Evolutionary conservation across 2,113 vertebrate genomes (phyloP).

Genomic region (Cololabis saira): DNA sequence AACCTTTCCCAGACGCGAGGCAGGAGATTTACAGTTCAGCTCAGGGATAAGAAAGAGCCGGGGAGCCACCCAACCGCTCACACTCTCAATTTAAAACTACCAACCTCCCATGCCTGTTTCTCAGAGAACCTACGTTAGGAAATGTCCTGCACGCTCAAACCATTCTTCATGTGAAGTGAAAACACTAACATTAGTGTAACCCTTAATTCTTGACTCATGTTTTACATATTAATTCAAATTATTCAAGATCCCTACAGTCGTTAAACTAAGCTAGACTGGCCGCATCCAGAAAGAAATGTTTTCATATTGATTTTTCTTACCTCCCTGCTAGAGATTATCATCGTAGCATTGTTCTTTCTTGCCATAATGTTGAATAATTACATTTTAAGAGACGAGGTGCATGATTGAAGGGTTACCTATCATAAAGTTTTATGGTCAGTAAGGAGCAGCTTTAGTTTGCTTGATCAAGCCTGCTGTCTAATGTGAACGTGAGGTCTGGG

Average conservation of each 20-base stretch:
- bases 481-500: conserved; percentile 47
- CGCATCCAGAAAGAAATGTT: too few species aligned
- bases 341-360: background rate
- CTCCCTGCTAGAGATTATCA: too few species aligned
- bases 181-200: background rate
- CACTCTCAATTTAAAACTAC: background rate
- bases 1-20: too few species aligned
- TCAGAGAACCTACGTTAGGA: background rate
- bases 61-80: background rate
- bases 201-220: background rate
- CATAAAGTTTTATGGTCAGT: conserved; percentile 45
- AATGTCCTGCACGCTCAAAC: background rate
- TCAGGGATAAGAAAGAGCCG: background rate
- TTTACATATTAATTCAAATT: background rate
- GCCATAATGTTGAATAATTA: background rate
- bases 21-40: too few species aligned
- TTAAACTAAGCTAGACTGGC: too few species aligned
- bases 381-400: background rate
- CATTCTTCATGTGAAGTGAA: too few species aligned
- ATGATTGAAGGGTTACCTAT: conserved; percentile 19
- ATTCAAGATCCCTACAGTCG: too few species aligned
- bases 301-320: too few species aligned
- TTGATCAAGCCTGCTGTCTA: conserved; percentile 38
- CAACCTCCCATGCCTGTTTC: background rate
- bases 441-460: conserved; percentile 33